Percentiles rank a stretch among this genome's conserved stretches.
These are phyloP conservation scores for Macaria liturata DNA, from an alignment of 2,888 invertebrate species.

Conservation along the genomic window DNA sequence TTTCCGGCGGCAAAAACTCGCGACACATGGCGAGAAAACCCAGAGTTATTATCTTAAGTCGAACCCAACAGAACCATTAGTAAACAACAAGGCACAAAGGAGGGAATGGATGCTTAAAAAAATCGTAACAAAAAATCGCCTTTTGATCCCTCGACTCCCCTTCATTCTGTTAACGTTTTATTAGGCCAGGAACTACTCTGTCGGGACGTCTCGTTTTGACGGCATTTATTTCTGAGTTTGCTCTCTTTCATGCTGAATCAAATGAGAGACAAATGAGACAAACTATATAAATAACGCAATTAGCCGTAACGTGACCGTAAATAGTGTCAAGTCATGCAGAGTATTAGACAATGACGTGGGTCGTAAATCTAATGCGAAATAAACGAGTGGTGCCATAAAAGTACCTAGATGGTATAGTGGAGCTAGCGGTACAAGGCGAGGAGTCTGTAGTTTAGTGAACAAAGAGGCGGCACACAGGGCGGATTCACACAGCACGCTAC, in stretches of 20 bases:
- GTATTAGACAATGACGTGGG: neutral
- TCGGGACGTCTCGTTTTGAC: constrained; percentile 26
- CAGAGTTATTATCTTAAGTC: constrained; percentile 81
- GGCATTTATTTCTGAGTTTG: constrained; percentile 23
- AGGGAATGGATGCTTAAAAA: constrained; percentile 80
- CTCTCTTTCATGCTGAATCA: constrained; percentile 9
- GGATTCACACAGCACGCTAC: constrained; percentile 51
- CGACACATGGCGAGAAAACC: constrained; percentile 79
- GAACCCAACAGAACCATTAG: constrained; percentile 83
- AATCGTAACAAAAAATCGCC: constrained; percentile 78
- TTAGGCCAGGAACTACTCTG: constrained; percentile 66
- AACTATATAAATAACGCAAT: too few species aligned
- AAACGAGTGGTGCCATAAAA: constrained; percentile 4
- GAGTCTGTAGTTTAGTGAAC: constrained; percentile 61
- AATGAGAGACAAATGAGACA: too few species aligned
- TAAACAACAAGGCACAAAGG: constrained; percentile 82
- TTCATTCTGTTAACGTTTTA: constrained; percentile 76
- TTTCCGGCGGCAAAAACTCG: constrained; percentile 79
- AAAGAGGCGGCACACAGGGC: constrained; percentile 58
- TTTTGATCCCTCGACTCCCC: constrained; percentile 77
- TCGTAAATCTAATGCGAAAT: neutral
- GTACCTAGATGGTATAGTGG: constrained; percentile 4
- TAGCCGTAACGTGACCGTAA: neutral
- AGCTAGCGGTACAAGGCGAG: constrained; percentile 16
- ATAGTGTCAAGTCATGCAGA: neutral